Percentiles rank a stretch among this genome's conserved stretches.
These are phyloP conservation scores for Mycteria americana DNA, from an alignment of 2,797 vertebrate genomes.

Conservation along the genomic window DNA sequence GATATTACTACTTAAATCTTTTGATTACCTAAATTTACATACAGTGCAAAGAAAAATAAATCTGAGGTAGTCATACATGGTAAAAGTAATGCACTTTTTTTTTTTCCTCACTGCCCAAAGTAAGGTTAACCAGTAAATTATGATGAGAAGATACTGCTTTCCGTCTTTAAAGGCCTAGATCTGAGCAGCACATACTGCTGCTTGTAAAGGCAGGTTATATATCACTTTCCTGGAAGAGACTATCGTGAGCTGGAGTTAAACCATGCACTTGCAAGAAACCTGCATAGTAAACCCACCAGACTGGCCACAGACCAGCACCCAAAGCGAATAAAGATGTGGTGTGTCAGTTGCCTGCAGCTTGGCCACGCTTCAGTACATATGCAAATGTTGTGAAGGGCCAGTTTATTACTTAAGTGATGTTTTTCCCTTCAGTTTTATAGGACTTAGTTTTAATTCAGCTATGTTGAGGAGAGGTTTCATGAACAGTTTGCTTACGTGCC, in stretches of 20 bases:
- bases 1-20: not conserved
- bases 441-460: not conserved
- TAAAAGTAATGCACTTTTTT: not conserved
- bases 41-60: not conserved
- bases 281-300: not conserved
- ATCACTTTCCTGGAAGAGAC: not conserved
- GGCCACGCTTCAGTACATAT: not conserved
- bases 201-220: not conserved
- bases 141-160: not conserved
- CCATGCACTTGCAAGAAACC: not conserved
- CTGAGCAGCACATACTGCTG: not conserved
- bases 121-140: not conserved
- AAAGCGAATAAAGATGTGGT: not conserved
- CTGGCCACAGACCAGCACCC: not conserved
- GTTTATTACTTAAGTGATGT: not conserved
- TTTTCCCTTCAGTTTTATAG: not conserved
- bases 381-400: not conserved
- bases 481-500: not conserved
- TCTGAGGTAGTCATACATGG: not conserved
- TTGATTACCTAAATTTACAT: not conserved
- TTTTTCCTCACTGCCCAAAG: not conserved
- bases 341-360: not conserved
- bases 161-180: not conserved
- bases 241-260: not conserved
- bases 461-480: not conserved